Conservation (phyloP, 1,140 invertebrate genomes). For the Catajapyx aquilonaris region DNA sequence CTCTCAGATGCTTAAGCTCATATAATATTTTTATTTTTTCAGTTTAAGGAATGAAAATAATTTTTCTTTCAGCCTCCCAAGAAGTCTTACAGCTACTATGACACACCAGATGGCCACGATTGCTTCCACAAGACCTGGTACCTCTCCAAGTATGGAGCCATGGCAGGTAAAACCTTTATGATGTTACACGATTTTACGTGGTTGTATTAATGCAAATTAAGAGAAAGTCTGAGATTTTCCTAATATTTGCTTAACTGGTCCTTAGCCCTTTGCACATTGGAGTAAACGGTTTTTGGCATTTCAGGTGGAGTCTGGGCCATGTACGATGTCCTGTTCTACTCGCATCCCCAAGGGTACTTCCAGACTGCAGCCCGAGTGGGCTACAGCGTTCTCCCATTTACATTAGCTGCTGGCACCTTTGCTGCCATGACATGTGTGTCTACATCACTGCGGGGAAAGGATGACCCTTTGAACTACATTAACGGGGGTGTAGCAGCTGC, state of each 20-base stretch:
- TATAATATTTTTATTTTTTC: too few relatives aligned
- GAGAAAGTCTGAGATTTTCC: background rate
- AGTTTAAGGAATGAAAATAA: too few relatives aligned
- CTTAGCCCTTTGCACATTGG: background rate
- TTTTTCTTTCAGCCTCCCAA: too few relatives aligned
- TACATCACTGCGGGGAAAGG: conserved; percentile 6
- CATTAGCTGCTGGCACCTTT: conserved; percentile 6
- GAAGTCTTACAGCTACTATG: conserved; percentile 11
- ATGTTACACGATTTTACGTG: background rate
- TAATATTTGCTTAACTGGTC: background rate
- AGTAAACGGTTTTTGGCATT: too few relatives aligned
- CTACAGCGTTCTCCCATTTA: conserved; percentile 1
- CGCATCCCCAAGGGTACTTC: conserved; percentile 7
- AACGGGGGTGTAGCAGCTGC: conserved; percentile 7
- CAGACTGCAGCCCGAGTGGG: conserved; percentile 4
- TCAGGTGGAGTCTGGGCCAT: too few relatives aligned
- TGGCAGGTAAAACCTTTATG: background rate
- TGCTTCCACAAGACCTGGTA: conserved; percentile 8
- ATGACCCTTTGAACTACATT: conserved; percentile 9
- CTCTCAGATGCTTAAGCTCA: too few relatives aligned
- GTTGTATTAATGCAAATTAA: background rate
- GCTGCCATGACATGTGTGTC: conserved; percentile 7
- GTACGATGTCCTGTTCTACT: conserved; percentile 4
- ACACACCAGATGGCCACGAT: conserved; percentile 10
- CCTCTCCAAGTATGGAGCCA: conserved; percentile 6